These are phyloP conservation scores for Himalopsyche tibetana DNA, from an alignment of 2,888 invertebrate species.

Conservation along the genomic window DNA sequence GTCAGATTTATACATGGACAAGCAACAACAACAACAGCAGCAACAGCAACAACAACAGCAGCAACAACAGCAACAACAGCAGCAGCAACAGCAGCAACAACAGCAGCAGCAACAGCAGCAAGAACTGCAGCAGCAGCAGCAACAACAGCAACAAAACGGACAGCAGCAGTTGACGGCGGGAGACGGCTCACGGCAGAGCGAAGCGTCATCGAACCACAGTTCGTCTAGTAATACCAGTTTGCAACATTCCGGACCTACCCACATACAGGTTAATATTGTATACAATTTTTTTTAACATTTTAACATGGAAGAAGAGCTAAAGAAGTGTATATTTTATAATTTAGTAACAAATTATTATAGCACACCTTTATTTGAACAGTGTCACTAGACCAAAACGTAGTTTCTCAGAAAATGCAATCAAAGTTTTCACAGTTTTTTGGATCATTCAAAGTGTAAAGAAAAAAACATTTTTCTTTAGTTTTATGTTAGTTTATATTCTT, in stretches of 20 bases:
- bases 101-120: conserved; percentile 72
- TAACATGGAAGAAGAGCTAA: too few species aligned
- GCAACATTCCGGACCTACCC: conserved; percentile 63
- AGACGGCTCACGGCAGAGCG: conserved; percentile 63
- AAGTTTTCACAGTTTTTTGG: too few species aligned
- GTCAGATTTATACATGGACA: conserved; percentile 68
- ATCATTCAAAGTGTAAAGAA: too few species aligned
- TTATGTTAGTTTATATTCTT: too few species aligned
- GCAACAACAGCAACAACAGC: conserved; percentile 66
- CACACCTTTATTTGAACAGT: too few species aligned
- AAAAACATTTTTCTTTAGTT: too few species aligned
- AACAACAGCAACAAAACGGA: conserved; percentile 68
- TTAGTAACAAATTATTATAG: too few species aligned
- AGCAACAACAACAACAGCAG: conserved; percentile 71
- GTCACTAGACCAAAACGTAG: too few species aligned
- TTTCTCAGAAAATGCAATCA: too few species aligned
- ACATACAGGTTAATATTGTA: conserved; percentile 60
- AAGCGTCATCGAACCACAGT: conserved; percentile 60
- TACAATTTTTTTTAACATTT: neutral
- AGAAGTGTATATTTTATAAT: too few species aligned
- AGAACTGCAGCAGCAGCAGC: conserved; percentile 62
- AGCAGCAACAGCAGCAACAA: conserved; percentile 70
- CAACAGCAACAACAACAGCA: conserved; percentile 65
- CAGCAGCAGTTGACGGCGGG: conserved; percentile 67
- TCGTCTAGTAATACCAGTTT: conserved; percentile 60